Percentiles rank a stretch among this genome's conserved stretches.
Evolutionary conservation across 2,113 vertebrate genomes (phyloP).

Genomic region (Paradoxurus hermaphroditus): DNA sequence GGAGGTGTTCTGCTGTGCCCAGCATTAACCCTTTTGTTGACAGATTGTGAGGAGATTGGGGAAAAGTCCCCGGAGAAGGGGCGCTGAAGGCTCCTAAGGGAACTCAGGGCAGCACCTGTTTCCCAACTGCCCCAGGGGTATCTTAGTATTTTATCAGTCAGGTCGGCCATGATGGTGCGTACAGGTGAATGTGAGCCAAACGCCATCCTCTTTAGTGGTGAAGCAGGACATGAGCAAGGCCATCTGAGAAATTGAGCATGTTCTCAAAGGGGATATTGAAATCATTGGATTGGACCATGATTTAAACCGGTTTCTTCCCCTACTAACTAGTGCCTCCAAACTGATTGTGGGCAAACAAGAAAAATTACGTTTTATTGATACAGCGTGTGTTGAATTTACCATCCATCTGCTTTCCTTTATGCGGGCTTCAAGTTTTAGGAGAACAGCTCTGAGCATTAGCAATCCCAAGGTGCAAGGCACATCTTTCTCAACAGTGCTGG

Average conservation of each 20-base stretch:
- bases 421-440: neutral
- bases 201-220: neutral
- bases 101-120: neutral
- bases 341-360: neutral
- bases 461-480: neutral
- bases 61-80: neutral
- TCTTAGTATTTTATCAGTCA: neutral
- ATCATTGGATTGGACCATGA: neutral
- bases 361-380: neutral
- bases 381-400: neutral
- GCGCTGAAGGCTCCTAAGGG: neutral
- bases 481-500: neutral
- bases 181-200: neutral
- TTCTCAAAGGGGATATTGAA: neutral
- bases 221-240: neutral
- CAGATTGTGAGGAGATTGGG: neutral
- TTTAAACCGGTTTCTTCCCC: neutral
- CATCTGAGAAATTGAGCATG: neutral
- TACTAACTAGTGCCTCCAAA: neutral
- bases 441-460: neutral
- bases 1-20: neutral
- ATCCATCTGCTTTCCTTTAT: neutral
- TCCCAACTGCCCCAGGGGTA: neutral
- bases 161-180: neutral
- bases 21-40: neutral